Conservation (phyloP, 2,797 vertebrate genomes). For the Lycodopsis pacificus region DNA sequence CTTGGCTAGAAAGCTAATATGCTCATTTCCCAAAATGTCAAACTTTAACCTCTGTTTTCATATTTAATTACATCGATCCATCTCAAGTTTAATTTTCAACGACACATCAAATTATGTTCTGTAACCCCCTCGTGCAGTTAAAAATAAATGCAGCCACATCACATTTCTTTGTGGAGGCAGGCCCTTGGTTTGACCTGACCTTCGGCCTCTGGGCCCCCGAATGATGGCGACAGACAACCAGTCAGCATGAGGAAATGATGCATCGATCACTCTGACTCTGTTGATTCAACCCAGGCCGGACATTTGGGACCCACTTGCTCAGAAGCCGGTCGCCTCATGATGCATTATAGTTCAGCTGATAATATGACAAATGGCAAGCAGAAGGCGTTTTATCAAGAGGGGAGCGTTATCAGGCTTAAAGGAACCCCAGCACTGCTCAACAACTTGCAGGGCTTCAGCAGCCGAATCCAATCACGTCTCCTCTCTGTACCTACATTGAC, state of each 20-base stretch:
- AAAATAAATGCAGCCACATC: conserved; percentile 41
- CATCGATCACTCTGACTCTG: conserved; percentile 65
- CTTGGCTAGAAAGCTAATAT: neutral
- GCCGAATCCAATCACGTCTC: conserved; percentile 31
- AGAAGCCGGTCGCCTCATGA: conserved; percentile 46
- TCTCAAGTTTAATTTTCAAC: conserved; percentile 15
- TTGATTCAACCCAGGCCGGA: conserved; percentile 54
- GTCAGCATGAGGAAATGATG: conserved; percentile 73
- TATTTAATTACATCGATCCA: neutral
- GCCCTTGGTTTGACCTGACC: conserved; percentile 60
- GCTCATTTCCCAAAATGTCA: neutral
- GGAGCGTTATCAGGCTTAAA: conserved; percentile 29
- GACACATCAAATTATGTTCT: conserved; percentile 15
- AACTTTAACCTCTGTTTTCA: neutral
- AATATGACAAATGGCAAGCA: conserved; percentile 46
- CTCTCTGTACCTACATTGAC: neutral
- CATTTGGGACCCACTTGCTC: conserved; percentile 44
- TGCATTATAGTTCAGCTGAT: conserved; percentile 51
- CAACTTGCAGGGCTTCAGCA: conserved; percentile 4
- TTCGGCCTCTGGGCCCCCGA: conserved; percentile 54
- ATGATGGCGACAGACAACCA: conserved; percentile 58
- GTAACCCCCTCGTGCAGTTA: neutral
- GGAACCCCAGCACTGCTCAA: conserved; percentile 9
- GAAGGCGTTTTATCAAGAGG: conserved; percentile 44
- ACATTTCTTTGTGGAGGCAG: conserved; percentile 30